Base-by-base conservation (phyloP, 2,113 vertebrate species). In the Albula goreensis region DNA sequence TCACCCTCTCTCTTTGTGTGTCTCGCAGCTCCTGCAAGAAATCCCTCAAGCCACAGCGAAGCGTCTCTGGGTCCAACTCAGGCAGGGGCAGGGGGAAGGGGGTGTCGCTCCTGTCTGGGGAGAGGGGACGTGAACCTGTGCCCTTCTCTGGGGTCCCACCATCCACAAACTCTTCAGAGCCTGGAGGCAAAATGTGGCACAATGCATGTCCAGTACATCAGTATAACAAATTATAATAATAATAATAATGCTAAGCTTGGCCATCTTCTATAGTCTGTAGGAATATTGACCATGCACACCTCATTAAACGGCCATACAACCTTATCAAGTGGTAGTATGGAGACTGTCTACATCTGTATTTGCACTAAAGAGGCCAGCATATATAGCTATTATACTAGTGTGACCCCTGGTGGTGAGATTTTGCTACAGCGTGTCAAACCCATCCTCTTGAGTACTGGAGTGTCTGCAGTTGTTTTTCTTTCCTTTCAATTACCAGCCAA, bases 21-120 rank as follows among this genome's bases (percentile, higher is more conserved):
- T 96, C 96, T 85, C 96, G 94, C 83, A 98, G 96, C 91, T 99
- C 97, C 48, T 94, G 96, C 50, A 99, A 92, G 91, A 99, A 98
- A 5, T 98, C 97, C 83, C 95, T 93, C 84, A 99, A 96, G 0
- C 96, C 95, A 0, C 90, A 92, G 2, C 95, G 93, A 81, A 99
- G 96, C 0, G 90, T 92, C 83, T 99, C 98, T 0, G 97, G 95
- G 83, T 99, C 97, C 0, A 97, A 90, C 1, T 97, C 96, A 0
- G 90, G 85, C 0, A 91, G 92, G 51, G 91, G 2, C 10, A 94
- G 88, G 0, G 92, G 90, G 0, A 95, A 86, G 2, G 94, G 70
- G 0, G 91, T 86, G 66, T 93, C 85, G 1, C 85, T 87, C 74
- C 92, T 88, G 82, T 96, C 96, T 0, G 96, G 96, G 51, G 97